Evolutionary conservation across 2,888 invertebrate genomes (phyloP).

Genomic region (Ommatoiulus sabulosus): DNA sequence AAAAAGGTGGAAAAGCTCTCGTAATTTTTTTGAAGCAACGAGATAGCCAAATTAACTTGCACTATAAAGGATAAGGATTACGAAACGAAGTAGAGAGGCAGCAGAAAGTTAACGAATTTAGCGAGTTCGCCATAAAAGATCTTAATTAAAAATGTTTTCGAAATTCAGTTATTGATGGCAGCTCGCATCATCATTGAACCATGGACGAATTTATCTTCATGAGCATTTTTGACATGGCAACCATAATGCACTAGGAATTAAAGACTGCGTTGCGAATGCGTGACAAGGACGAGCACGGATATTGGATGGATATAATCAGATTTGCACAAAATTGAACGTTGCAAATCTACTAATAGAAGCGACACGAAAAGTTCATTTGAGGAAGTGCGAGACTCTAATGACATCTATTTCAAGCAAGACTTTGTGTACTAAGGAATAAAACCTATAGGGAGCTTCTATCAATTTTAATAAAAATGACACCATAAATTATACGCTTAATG

Average conservation of each 20-base stretch:
- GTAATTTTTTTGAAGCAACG: neutral
- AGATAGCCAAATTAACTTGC: neutral
- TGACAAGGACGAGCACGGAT: constrained; percentile 17
- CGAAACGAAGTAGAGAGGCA: neutral
- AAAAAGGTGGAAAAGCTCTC: neutral
- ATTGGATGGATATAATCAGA: constrained; percentile 43
- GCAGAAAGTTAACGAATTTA: constrained; percentile 27
- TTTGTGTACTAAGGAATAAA: neutral
- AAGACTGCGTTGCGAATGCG: neutral
- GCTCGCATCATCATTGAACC: constrained; percentile 4
- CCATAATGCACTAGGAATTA: neutral
- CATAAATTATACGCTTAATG: neutral
- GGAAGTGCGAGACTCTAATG: constrained; percentile 4
- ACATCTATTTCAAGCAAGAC: neutral
- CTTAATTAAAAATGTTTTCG: constrained; percentile 35
- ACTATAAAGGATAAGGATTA: neutral
- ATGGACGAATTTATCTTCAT: neutral
- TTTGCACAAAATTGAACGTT: constrained; percentile 32
- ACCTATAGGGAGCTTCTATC: neutral
- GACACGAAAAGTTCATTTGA: constrained; percentile 44
- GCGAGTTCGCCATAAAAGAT: constrained; percentile 10
- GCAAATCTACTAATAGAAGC: constrained; percentile 33
- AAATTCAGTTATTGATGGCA: constrained; percentile 40
- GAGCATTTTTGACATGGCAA: neutral
- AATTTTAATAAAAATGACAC: constrained; percentile 19